Base-by-base conservation (phyloP, 1,140 invertebrate genomes). In the Drosophila mojavensis region DNA sequence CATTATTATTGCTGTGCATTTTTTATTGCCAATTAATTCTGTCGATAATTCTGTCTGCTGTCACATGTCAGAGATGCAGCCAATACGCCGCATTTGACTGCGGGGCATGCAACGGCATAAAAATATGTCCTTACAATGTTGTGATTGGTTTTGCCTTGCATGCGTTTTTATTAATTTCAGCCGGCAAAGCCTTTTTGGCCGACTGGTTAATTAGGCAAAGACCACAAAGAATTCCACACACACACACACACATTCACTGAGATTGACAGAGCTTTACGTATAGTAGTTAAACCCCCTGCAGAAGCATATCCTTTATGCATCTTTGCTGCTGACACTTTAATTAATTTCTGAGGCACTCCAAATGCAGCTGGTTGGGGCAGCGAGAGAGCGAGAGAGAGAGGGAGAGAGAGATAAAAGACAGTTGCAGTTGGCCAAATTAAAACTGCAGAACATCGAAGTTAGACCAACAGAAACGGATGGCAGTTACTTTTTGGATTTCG, bases 121-220 rank as follows among this genome's bases (percentile, higher is more conserved):
- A 75, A 75, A 47, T 70, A 62, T 61, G 63, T 60, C 58, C 77
- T 60, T 45, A 59, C 60, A 64, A 71, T 66, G 73, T 83, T 88
- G 60, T 83, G 79, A 86, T 86, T 88, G 82, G 79, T 86, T 86
- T 79, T 68, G 61, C 30, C 58, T 55, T 62, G 48, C 58, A 75
- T 70, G 67, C 43, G 66, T 58, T 79, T 39, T 74, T 76, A 72
- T 76, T 76, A 76, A 78, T 71, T 72, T 67, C 56, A 60, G 36
- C 33, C 17, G 48, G 48, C 48, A 51, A 41, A 48, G 50, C 53
- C 47, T 69, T 69, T 69, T 62, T 75, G 43, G 45, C 47, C 67
- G 67, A 76, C 79, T 86, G 79, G 81, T 72, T 86, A 86, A 86
- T 86, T 86, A 86, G 83, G 56, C 71, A 36, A 24, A 26, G n/a